A percentile compares a stretch with the other conserved stretches of the same genome.
phyloP scores from a whole-genome alignment of 2,113 vertebrate species.

The Gobiocypris rarus region DNA sequence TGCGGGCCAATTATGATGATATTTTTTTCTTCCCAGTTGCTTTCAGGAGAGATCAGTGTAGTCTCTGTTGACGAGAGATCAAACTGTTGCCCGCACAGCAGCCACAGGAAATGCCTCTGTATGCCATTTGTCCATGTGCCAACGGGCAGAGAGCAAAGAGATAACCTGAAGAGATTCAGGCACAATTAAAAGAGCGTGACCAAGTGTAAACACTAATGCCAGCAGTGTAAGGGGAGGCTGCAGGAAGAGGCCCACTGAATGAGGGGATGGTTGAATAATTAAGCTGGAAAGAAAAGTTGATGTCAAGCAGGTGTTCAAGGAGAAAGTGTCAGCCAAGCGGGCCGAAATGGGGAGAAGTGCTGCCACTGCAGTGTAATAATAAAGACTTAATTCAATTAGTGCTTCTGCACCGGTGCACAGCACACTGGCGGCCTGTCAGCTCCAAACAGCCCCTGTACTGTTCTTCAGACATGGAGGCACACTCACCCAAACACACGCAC shows the following conservation, averaged over 20 bases:
- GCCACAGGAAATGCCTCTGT: conserved; percentile 33
- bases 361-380: conserved; percentile 81
- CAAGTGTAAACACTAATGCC: conserved; percentile 56
- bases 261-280: conserved; percentile 76
- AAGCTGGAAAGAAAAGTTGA: conserved; percentile 75
- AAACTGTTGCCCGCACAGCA: conserved; percentile 29
- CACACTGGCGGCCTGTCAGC: conserved; percentile 65
- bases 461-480: conserved; percentile 43
- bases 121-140: conserved; percentile 32
- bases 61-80: conserved; percentile 26
- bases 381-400: conserved; percentile 83
- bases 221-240: conserved; percentile 66
- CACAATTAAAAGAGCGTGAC: conserved; percentile 41
- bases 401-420: conserved; percentile 78
- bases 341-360: conserved; percentile 69
- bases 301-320: conserved; percentile 84
- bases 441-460: conserved; percentile 46
- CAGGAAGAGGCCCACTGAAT: conserved; percentile 62
- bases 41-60: conserved; percentile 30
- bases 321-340: conserved; percentile 83
- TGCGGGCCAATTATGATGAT: not conserved
- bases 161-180: conserved; percentile 50
- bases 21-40: not conserved
- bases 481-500: conserved; percentile 7
- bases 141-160: conserved; percentile 27